Percentiles rank a stretch among this genome's conserved stretches.
phyloP scores from a whole-genome alignment of 2,113 vertebrate genomes.

The Candoia aspera region DNA sequence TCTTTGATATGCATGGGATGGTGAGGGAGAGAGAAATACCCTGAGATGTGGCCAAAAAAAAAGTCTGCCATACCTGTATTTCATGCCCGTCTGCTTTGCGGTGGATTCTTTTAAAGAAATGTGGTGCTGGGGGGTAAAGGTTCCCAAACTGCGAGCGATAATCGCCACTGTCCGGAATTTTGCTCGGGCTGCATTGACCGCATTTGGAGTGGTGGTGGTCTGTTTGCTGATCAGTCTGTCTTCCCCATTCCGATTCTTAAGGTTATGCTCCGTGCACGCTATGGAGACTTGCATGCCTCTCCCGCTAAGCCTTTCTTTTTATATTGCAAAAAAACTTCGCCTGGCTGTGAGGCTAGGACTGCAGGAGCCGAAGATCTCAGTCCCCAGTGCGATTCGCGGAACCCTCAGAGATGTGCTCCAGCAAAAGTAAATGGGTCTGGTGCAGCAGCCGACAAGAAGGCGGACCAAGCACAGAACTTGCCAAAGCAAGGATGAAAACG shows the following conservation, averaged over 20 bases:
- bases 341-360: constrained; percentile 39
- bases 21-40: background rate
- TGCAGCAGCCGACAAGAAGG: constrained; percentile 26
- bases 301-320: constrained; percentile 6
- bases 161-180: constrained; percentile 98
- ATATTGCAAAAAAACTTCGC: constrained; percentile 45
- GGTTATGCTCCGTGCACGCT: constrained; percentile 96
- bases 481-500: background rate
- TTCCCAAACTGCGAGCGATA: constrained; percentile 95
- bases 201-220: constrained; percentile 87
- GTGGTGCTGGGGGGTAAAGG: constrained; percentile 94
- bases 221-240: constrained; percentile 90
- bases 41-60: constrained; percentile 21
- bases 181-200: constrained; percentile 92
- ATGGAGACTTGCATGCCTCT: constrained; percentile 98
- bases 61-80: constrained; percentile 89
- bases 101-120: constrained; percentile 99
- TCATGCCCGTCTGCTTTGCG: constrained; percentile 98
- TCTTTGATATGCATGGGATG: background rate
- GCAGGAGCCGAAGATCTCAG: constrained; percentile 4
- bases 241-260: constrained; percentile 95
- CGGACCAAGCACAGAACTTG: constrained; percentile 48
- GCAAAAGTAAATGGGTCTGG: constrained; percentile 20
- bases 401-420: constrained; percentile 4
- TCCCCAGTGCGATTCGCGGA: background rate